Conservation (phyloP, 1,140 invertebrate genomes). For the Caenorhabditis briggsae region DNA sequence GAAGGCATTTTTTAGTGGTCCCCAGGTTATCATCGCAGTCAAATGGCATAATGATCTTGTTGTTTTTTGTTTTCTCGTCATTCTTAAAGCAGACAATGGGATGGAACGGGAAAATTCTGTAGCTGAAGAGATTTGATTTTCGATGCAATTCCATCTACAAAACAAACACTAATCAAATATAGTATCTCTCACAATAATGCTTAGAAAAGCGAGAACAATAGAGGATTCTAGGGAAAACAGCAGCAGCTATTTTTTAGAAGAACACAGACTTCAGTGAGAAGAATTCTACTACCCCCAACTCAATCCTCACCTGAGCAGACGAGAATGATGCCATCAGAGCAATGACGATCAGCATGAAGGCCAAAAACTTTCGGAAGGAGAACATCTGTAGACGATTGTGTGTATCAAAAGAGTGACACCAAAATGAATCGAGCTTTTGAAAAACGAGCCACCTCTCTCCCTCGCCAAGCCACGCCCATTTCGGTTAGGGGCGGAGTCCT, state of each 20-base stretch:
- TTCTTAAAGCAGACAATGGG: background rate
- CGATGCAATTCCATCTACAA: background rate
- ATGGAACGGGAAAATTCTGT: slow-evolving; percentile 4
- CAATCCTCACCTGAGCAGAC: slow-evolving; percentile 33
- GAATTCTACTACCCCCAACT: no score
- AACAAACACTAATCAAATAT: background rate
- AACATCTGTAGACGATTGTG: slow-evolving; percentile 27
- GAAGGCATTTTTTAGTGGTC: background rate
- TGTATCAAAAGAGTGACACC: slow-evolving; percentile 26
- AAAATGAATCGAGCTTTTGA: slow-evolving; percentile 31
- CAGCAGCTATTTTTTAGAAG: background rate
- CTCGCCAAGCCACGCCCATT: background rate
- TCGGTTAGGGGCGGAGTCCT: background rate
- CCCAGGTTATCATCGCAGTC: background rate
- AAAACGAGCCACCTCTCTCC: background rate
- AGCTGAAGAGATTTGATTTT: background rate
- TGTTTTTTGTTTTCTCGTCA: background rate
- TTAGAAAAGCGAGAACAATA: background rate
- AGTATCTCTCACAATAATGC: background rate
- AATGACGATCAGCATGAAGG: background rate
- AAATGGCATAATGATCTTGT: background rate
- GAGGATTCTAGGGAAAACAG: background rate
- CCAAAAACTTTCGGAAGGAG: background rate
- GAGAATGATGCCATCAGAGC: slow-evolving; percentile 13
- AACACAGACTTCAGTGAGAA: no score